Evolutionary conservation across 2,888 invertebrate genomes (phyloP), one percentile per base, ranked within the genome.

Genomic region (Pristionchus fissidentatus): DNA sequence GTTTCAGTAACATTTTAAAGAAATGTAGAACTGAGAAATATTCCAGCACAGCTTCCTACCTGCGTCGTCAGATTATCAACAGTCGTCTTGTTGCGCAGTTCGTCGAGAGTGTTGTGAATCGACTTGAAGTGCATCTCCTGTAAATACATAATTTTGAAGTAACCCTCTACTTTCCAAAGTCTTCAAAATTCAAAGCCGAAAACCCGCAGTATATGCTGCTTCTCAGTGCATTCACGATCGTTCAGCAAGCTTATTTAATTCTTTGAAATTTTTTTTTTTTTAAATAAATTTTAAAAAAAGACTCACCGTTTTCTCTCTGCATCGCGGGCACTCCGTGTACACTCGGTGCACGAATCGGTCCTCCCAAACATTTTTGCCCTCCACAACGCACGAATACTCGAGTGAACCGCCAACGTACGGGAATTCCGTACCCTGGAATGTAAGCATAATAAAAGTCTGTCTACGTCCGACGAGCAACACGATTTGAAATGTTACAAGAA

Each of bases 341-440:
- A 81, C 32, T 43, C n/a, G 10, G 22, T 81, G 80, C 19, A 62
- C n/a, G 8, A 41, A 62, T n/a, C 62, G 4, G 38, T 38, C 41
- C 0, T 55, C 35, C 1, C 15, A 41, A 3, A 81, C 46, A 8
- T 19, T 15, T 26, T 81, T 38, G 5, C 57, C 79, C 1, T 32
- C 19, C 55, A 79, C n/a, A 7, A 55, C n/a, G 32, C 80, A 81
- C 3, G 41, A 29, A n/a, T 52, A 46, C 8, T 43, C 22, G 22
- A 32, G n/a, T 8, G 62, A 62, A 10, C 80, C 80, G 41, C 80
- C 80, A n/a, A 62, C 62, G n/a, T 81, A 81, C 13, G 80, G 80
- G 19, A 49, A 81, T 46, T 81, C 80, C 22, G 60, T 62, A 3
- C 32, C 62, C 80, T 81, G 60, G 43, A 77, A 38, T 19, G 66